These are phyloP conservation scores for Callorhinus ursinus DNA, from an alignment of 2,113 vertebrate genomes.

Conservation along the genomic window DNA sequence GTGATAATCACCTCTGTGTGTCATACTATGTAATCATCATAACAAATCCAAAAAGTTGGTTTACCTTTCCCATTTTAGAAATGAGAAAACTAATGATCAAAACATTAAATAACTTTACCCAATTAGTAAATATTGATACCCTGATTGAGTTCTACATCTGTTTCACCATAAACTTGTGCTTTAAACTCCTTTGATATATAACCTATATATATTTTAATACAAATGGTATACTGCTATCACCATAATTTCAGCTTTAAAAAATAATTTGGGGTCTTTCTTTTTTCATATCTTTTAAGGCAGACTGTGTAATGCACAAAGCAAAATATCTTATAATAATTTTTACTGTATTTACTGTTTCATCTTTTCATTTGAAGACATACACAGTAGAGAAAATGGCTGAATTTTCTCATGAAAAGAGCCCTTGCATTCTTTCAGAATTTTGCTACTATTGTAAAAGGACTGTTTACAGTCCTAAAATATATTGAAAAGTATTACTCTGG, in stretches of 20 bases:
- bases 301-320: neutral
- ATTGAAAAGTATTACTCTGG: slow-evolving; percentile 58
- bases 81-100: neutral
- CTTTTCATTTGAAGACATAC: neutral
- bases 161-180: neutral
- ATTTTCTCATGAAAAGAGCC: neutral
- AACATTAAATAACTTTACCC: neutral
- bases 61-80: neutral
- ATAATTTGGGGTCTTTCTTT: neutral
- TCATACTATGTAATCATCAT: neutral
- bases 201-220: neutral
- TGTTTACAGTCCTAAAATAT: slow-evolving; percentile 34
- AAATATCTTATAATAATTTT: neutral
- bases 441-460: neutral
- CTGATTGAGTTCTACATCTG: neutral
- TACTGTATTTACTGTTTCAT: neutral
- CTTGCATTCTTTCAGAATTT: neutral
- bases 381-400: neutral
- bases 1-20: neutral
- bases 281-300: neutral
- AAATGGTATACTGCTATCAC: neutral
- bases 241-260: neutral
- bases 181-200: neutral
- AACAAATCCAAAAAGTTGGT: neutral
- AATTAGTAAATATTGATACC: neutral